Conservation (phyloP, 2,888 invertebrate species). For the Phyllotreta cruciferae region DNA sequence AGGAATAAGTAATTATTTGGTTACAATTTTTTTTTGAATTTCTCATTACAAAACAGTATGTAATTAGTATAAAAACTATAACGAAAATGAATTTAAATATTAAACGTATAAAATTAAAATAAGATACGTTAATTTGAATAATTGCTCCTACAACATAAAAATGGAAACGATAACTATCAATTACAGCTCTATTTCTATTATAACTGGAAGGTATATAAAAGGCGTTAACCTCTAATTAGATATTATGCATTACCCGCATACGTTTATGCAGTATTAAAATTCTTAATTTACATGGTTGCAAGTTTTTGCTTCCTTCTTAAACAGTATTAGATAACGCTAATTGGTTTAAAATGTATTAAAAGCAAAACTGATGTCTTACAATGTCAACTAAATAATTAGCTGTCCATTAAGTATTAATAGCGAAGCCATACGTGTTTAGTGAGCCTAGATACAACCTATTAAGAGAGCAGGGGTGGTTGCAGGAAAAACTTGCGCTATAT, state of each 20-base stretch:
- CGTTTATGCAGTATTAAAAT: background rate
- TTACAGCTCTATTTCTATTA: background rate
- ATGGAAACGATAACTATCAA: slow-evolving; percentile 6
- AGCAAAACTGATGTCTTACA: slow-evolving; percentile 11
- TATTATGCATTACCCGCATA: slow-evolving; percentile 14
- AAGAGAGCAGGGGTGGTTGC: too few relatives aligned
- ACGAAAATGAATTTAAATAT: too few relatives aligned
- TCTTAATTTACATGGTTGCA: slow-evolving; percentile 7
- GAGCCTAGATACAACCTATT: too few relatives aligned
- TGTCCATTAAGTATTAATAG: slow-evolving; percentile 10
- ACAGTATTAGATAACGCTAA: slow-evolving; percentile 14
- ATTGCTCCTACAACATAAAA: slow-evolving; percentile 1
- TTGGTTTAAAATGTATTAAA: slow-evolving; percentile 15
- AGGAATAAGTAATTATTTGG: too few relatives aligned
- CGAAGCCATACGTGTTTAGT: slow-evolving; percentile 1
- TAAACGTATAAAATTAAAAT: too few relatives aligned
- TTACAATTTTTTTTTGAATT: too few relatives aligned
- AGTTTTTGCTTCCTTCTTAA: slow-evolving; percentile 3
- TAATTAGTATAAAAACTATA: too few relatives aligned
- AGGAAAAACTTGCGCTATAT: too few relatives aligned
- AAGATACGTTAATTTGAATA: slow-evolving; percentile 10
- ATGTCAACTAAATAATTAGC: slow-evolving; percentile 1
- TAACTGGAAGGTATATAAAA: background rate
- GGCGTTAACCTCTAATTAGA: background rate
- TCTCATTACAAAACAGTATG: too few relatives aligned